Evolutionary conservation across 1,140 invertebrate genomes (phyloP).

Genomic region (Pseudomyrmex dendroicus): DNA sequence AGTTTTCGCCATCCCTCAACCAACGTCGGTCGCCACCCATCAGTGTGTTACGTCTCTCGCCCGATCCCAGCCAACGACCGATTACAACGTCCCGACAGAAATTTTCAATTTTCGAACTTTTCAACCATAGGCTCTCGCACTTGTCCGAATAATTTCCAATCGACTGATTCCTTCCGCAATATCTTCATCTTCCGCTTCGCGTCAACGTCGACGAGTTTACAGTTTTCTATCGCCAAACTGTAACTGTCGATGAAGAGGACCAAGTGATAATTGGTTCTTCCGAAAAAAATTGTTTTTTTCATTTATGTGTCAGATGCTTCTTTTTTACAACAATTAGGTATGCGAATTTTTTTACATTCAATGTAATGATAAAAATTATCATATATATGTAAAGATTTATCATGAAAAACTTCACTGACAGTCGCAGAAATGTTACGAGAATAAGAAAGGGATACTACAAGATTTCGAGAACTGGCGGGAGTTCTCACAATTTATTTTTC

Average conservation of each 20-base stretch:
- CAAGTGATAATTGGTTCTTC: background rate
- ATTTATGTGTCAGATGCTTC: background rate
- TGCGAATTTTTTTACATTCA: too few species aligned
- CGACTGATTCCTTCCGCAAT: slow-evolving; percentile 54
- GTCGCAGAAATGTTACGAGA: slow-evolving; percentile 2
- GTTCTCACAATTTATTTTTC: slow-evolving; percentile 76
- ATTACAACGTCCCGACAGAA: slow-evolving; percentile 72
- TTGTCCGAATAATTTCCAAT: slow-evolving; percentile 55
- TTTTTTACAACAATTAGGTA: background rate
- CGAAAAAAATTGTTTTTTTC: too few species aligned
- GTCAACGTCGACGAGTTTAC: slow-evolving; percentile 44
- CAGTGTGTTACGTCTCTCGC: slow-evolving; percentile 26
- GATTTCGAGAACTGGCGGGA: slow-evolving; percentile 21
- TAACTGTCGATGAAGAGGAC: slow-evolving; percentile 11
- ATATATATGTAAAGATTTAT: background rate
- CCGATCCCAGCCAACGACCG: slow-evolving; percentile 56
- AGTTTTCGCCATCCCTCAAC: slow-evolving; percentile 49
- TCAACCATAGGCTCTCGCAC: slow-evolving; percentile 27
- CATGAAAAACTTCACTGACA: background rate
- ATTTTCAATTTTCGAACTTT: slow-evolving; percentile 77
- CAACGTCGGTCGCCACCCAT: slow-evolving; percentile 54
- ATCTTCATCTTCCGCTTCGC: slow-evolving; percentile 54
- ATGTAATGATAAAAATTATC: background rate
- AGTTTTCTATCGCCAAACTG: slow-evolving; percentile 37
- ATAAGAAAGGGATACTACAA: slow-evolving; percentile 42